phyloP scores from a whole-genome alignment of 2,888 invertebrate species.

The Pristionchus fissidentatus region DNA sequence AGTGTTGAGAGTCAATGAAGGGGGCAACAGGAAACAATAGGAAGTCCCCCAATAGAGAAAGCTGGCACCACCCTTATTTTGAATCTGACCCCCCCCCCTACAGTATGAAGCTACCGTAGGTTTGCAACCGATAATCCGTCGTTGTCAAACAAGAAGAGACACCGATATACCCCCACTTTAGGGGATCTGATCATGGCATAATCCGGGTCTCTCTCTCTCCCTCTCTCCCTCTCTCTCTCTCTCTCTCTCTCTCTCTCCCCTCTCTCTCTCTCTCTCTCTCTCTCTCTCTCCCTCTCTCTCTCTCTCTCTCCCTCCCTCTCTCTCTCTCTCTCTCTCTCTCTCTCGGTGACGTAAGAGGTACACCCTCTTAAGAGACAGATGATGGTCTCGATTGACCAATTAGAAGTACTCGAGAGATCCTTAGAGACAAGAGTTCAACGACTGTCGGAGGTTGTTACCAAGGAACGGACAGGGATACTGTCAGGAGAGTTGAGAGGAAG shows the following conservation, averaged over 20 bases:
- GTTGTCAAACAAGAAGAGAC: constrained; percentile 7
- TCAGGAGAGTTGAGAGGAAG: too few relatives aligned
- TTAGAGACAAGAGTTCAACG: not conserved
- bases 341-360: constrained; percentile 34
- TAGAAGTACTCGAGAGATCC: not conserved
- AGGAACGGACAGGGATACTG: too few relatives aligned
- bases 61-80: not conserved
- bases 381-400: constrained; percentile 32
- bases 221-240: not conserved
- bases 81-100: not conserved
- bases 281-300: not conserved
- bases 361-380: constrained; percentile 3
- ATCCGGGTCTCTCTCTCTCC: constrained; percentile 15
- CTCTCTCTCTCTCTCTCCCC: not conserved
- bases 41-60: constrained; percentile 11
- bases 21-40: not conserved
- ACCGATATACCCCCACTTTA: not conserved
- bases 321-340: constrained; percentile 7
- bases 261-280: not conserved
- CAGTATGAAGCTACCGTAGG: too few relatives aligned
- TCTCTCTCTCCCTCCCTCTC: not conserved
- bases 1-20: not conserved
- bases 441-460: too few relatives aligned
- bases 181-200: constrained; percentile 7
- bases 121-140: constrained; percentile 23